Evolutionary conservation across 2,113 vertebrate genomes (phyloP).

Genomic region (Cololabis saira): DNA sequence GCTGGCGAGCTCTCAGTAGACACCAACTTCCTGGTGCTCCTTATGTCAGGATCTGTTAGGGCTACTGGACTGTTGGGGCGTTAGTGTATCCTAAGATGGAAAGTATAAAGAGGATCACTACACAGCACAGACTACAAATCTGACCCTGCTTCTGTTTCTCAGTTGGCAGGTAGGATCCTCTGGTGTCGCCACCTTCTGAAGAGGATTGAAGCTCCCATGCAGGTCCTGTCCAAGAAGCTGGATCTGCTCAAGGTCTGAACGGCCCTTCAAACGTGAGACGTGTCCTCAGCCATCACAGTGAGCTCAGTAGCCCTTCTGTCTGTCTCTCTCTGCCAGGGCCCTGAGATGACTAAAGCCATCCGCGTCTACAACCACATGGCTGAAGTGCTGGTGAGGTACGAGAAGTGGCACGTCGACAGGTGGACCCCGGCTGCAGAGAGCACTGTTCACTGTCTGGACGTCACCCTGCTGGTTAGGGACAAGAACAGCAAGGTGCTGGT

Average conservation of each 20-base stretch:
- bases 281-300: background rate
- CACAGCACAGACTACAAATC: no score
- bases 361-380: slow-evolving; percentile 84
- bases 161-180: slow-evolving; percentile 85
- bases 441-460: slow-evolving; percentile 67
- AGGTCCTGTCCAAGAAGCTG: slow-evolving; percentile 81
- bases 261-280: background rate
- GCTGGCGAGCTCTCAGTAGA: no score
- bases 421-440: slow-evolving; percentile 80
- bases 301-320: background rate
- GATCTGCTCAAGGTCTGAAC: slow-evolving; percentile 78
- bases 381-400: slow-evolving; percentile 82
- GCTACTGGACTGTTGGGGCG: no score
- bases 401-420: slow-evolving; percentile 79
- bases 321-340: slow-evolving; percentile 61
- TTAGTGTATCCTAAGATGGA: no score
- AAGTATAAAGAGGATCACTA: no score
- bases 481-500: slow-evolving; percentile 78
- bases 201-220: slow-evolving; percentile 86
- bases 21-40: no score
- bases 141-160: slow-evolving; percentile 8
- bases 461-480: slow-evolving; percentile 77
- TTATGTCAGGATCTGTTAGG: no score
- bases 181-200: slow-evolving; percentile 87
- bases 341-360: slow-evolving; percentile 82